Percentiles rank a stretch among this genome's conserved stretches.
These are phyloP conservation scores for Ptychadena robeensis DNA, from an alignment of 2,797 vertebrate species.

Conservation along the genomic window DNA sequence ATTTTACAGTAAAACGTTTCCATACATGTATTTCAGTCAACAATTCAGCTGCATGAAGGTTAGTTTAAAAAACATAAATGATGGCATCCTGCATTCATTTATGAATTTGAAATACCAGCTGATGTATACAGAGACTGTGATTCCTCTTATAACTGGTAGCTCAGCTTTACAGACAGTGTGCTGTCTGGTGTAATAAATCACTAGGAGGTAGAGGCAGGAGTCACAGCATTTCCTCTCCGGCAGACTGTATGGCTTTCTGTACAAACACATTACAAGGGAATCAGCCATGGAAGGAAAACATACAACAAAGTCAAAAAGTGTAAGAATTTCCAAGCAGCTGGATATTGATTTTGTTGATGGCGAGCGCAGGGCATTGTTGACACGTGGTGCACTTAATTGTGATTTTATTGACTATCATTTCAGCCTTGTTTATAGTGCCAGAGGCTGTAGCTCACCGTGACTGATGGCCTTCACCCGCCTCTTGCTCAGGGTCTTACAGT, in stretches of 20 bases:
- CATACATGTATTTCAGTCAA: too few species aligned
- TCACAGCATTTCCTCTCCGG: conserved; percentile 25
- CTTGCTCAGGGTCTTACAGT: conserved; percentile 56
- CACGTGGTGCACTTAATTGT: conserved; percentile 70
- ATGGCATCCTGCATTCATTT: too few species aligned
- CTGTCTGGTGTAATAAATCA: conserved; percentile 27
- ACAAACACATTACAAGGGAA: conserved; percentile 61
- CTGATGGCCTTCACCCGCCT: conserved; percentile 70
- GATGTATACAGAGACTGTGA: conserved; percentile 7
- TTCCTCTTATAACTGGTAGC: conserved; percentile 39
- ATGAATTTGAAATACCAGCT: background rate
- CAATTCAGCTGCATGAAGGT: too few species aligned
- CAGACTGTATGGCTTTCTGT: conserved; percentile 15
- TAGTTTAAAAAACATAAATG: too few species aligned
- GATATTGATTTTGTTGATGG: conserved; percentile 71
- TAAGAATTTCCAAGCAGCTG: conserved; percentile 67
- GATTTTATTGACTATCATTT: conserved; percentile 76
- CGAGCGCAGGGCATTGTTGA: conserved; percentile 67
- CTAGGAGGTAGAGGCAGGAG: background rate
- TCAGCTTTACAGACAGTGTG: conserved; percentile 49
- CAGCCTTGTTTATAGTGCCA: conserved; percentile 72
- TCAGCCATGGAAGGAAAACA: conserved; percentile 62
- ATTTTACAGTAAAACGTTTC: too few species aligned
- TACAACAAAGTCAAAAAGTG: conserved; percentile 64
- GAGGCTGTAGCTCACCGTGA: conserved; percentile 66